Conservation (phyloP, 2,113 vertebrate species). For the Buteo buteo region DNA sequence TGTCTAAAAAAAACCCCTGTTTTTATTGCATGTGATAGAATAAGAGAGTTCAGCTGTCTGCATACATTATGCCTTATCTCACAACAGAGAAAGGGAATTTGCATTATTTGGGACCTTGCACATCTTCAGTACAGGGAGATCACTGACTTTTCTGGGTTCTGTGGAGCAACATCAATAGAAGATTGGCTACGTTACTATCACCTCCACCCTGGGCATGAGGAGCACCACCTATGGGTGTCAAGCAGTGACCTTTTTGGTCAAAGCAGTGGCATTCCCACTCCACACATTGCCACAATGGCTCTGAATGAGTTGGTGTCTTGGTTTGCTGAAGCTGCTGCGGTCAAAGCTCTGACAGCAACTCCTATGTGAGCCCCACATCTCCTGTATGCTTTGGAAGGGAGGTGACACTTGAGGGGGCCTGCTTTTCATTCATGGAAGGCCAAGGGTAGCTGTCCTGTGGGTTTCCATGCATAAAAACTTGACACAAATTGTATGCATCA, state of each 20-base stretch:
- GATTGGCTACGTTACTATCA: not conserved
- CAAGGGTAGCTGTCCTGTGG: not conserved
- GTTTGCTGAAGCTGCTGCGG: not conserved
- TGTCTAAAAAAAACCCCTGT: not conserved
- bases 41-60: not conserved
- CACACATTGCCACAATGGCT: fast-evolving
- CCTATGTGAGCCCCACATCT: not conserved
- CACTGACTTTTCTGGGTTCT: not conserved
- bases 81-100: not conserved
- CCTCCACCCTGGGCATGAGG: not conserved
- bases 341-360: not conserved
- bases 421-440: not conserved
- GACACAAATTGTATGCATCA: not conserved
- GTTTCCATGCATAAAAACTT: not conserved
- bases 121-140: not conserved
- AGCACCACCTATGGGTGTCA: not conserved
- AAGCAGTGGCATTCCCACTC: not conserved
- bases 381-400: not conserved
- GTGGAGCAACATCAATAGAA: not conserved
- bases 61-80: not conserved
- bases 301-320: fast-evolving
- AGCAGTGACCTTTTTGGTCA: not conserved
- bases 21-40: not conserved
- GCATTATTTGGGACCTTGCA: not conserved
- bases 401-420: not conserved